phyloP scores from a whole-genome alignment of 2,888 invertebrate genomes.

The Epirrita christyi region DNA sequence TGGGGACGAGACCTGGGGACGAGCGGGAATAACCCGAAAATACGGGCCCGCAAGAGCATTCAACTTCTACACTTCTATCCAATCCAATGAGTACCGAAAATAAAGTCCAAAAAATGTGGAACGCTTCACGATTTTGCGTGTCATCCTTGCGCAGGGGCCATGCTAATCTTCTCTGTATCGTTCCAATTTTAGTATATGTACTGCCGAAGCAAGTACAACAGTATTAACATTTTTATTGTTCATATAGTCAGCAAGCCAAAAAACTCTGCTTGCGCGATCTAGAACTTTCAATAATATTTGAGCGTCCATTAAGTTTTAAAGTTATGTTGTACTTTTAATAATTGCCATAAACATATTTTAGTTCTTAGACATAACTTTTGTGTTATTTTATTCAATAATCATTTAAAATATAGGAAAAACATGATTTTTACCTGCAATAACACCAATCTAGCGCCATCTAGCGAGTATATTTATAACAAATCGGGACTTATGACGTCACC shows the following conservation, averaged over 20 bases:
- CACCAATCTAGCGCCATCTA: slow-evolving; percentile 12
- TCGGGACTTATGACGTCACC: not conserved
- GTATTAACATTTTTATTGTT: fast-evolving
- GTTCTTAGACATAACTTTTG: not conserved
- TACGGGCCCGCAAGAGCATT: too few species aligned
- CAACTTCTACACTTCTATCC: too few species aligned
- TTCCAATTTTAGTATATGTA: slow-evolving; percentile 65
- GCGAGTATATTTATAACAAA: not conserved
- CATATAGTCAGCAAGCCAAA: slow-evolving; percentile 4
- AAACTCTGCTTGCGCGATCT: slow-evolving; percentile 40
- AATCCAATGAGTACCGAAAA: too few species aligned
- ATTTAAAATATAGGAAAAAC: not conserved
- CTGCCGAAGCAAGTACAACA: slow-evolving; percentile 59
- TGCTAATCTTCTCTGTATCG: slow-evolving; percentile 54
- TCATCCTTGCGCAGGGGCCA: slow-evolving; percentile 67
- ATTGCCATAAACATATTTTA: not conserved
- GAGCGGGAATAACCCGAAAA: too few species aligned
- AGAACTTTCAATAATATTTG: slow-evolving; percentile 24
- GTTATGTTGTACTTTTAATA: slow-evolving; percentile 3
- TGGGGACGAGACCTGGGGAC: too few species aligned
- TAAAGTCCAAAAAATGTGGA: slow-evolving; percentile 52
- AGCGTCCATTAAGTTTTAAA: not conserved
- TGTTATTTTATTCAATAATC: slow-evolving; percentile 1
- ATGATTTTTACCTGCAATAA: not conserved
- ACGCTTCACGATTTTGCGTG: slow-evolving; percentile 65